Percentiles rank a stretch among this genome's conserved stretches.
phyloP scores from a whole-genome alignment of 53 echinoderm and acorn worm species.

The Arbacia lixula region DNA sequence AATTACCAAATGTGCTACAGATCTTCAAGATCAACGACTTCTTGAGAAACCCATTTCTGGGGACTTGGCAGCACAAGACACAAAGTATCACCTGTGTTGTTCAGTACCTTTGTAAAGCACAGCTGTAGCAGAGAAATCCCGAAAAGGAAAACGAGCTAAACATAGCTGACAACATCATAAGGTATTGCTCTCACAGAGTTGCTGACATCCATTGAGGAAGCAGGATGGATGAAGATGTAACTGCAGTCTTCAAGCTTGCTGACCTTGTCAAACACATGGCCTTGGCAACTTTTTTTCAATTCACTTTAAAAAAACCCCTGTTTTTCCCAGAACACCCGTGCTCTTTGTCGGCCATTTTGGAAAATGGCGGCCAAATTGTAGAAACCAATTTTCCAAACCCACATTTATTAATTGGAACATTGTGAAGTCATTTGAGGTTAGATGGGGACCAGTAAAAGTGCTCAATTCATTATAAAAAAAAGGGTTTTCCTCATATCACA shows the following conservation, averaged over 20 bases:
- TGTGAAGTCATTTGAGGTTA: too few relatives aligned
- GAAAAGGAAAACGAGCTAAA: not conserved
- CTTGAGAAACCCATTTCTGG: conserved; percentile 53
- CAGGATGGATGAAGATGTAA: conserved; percentile 26
- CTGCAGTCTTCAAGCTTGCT: conserved; percentile 48
- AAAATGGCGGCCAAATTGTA: too few relatives aligned
- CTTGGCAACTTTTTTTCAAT: conserved; percentile 41
- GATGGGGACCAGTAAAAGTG: too few relatives aligned
- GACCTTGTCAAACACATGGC: conserved; percentile 28
- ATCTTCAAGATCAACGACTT: conserved; percentile 34
- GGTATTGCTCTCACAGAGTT: conserved; percentile 49
- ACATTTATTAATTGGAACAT: too few relatives aligned
- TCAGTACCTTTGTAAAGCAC: conserved; percentile 45
- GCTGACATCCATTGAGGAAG: conserved; percentile 52
- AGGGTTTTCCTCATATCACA: too few relatives aligned
- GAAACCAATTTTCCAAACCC: too few relatives aligned
- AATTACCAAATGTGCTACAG: conserved; percentile 48
- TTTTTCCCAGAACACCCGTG: too few relatives aligned
- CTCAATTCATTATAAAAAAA: too few relatives aligned
- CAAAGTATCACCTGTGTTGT: conserved; percentile 55
- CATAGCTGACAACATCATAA: conserved; percentile 6
- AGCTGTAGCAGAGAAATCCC: conserved; percentile 1
- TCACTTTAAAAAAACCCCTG: too few relatives aligned
- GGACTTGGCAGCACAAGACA: conserved; percentile 55
- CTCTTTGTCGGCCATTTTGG: too few relatives aligned